Conservation (phyloP, 1,140 invertebrate species). For the Pissodes strobi region DNA sequence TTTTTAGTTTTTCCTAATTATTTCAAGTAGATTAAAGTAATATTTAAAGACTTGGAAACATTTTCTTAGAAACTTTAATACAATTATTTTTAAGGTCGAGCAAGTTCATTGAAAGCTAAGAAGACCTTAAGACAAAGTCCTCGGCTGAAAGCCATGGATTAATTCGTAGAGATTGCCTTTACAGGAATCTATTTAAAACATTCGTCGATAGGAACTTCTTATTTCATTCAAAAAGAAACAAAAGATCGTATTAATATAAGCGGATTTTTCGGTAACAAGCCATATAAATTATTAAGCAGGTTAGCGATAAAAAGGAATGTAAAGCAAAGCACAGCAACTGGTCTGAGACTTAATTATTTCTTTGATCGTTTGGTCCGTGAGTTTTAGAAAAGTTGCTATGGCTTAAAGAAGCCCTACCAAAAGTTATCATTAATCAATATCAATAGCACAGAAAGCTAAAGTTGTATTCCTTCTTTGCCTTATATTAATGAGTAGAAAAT, state of each 20-base stretch:
- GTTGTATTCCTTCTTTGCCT: too few relatives aligned
- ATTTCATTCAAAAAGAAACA: constrained; percentile 38
- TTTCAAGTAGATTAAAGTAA: too few relatives aligned
- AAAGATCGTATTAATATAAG: constrained; percentile 44
- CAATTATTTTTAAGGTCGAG: too few relatives aligned
- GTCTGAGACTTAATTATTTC: constrained; percentile 40
- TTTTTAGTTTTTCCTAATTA: too few relatives aligned
- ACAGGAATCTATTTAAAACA: constrained; percentile 8
- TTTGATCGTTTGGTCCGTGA: constrained; percentile 39
- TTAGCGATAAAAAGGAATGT: constrained; percentile 38
- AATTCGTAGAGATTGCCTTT: background rate
- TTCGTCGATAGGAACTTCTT: constrained; percentile 20
- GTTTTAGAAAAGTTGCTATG: constrained; percentile 24
- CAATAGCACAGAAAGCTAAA: too few relatives aligned
- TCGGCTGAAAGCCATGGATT: background rate
- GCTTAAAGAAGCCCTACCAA: constrained; percentile 21
- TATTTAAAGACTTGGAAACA: too few relatives aligned
- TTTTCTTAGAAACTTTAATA: too few relatives aligned
- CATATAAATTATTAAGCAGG: constrained; percentile 49
- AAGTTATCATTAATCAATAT: too few relatives aligned
- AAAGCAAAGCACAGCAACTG: constrained; percentile 37
- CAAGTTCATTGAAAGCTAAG: background rate
- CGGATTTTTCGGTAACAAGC: constrained; percentile 49
- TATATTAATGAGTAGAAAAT: too few relatives aligned
- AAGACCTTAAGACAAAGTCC: background rate